These are phyloP conservation scores for Elanoides forficatus DNA, from an alignment of 2,113 vertebrate genomes.

Conservation along the genomic window DNA sequence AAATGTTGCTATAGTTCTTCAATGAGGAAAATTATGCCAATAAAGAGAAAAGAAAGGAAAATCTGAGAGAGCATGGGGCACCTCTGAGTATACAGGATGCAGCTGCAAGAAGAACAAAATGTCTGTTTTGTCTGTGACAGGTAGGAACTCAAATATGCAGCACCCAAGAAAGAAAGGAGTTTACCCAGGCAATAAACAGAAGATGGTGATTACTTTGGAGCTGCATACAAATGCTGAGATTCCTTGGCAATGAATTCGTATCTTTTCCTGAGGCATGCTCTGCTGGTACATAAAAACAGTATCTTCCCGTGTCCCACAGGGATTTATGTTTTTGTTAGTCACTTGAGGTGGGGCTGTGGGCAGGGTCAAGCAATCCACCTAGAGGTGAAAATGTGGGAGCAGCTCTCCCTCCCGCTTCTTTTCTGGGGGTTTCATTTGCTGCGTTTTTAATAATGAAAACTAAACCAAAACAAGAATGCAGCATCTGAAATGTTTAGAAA, in stretches of 20 bases:
- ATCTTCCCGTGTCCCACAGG: neutral
- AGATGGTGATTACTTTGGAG: neutral
- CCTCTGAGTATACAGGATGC: neutral
- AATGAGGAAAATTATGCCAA: neutral
- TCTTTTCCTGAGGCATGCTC: conserved; percentile 15
- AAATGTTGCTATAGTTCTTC: neutral
- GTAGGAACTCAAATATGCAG: neutral
- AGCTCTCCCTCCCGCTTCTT: neutral
- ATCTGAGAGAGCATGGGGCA: neutral
- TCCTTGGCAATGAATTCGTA: conserved; percentile 4
- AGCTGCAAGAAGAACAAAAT: conserved; percentile 13
- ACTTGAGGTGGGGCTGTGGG: conserved; percentile 18
- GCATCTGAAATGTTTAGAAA: conserved; percentile 33
- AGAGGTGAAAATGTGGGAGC: conserved; percentile 58
- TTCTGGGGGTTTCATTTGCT: conserved; percentile 33
- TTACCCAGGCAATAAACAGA: neutral
- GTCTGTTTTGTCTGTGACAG: neutral
- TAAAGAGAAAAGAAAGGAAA: neutral
- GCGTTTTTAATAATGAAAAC: conserved; percentile 36
- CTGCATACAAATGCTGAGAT: neutral
- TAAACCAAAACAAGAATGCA: conserved; percentile 23
- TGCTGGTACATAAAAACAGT: neutral
- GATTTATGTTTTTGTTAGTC: neutral
- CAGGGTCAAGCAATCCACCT: conserved; percentile 44
- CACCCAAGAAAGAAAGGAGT: neutral